Evolutionary conservation across 92 coral and sea anemone genomes (phyloP).

Genomic region (Scolanthus callimorphus): DNA sequence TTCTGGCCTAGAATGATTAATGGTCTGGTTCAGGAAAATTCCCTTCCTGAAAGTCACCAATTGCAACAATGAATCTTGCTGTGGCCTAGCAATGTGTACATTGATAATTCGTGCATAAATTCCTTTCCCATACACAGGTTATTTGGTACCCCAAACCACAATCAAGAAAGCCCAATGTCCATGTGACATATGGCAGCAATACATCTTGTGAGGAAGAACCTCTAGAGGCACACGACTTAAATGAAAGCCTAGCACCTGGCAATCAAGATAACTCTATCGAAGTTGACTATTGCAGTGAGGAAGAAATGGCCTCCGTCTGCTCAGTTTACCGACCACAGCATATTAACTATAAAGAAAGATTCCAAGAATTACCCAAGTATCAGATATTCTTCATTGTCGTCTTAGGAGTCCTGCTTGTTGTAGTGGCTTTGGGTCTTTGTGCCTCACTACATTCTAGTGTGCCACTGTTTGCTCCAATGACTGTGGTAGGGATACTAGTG

Average conservation of each 20-base stretch:
- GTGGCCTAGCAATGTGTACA: neutral
- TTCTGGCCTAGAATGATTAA: too few species aligned
- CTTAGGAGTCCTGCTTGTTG: conserved; percentile 2
- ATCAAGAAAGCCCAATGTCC: conserved; percentile 1
- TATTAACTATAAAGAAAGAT: conserved; percentile 9
- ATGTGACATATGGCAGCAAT: conserved; percentile 23
- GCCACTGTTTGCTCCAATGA: conserved; percentile 37
- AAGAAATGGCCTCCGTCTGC: conserved; percentile 37
- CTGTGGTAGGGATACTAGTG: conserved; percentile 3
- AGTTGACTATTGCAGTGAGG: conserved; percentile 24
- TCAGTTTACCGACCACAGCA: conserved; percentile 8
- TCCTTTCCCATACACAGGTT: conserved; percentile 6
- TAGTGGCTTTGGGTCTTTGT: conserved; percentile 24
- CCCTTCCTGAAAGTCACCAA: too few species aligned
- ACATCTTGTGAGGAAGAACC: conserved; percentile 19
- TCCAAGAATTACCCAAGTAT: conserved; percentile 23
- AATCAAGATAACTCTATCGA: conserved; percentile 15
- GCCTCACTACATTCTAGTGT: conserved; percentile 7
- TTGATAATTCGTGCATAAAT: neutral
- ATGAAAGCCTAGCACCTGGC: conserved; percentile 1
- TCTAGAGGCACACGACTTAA: conserved; percentile 34
- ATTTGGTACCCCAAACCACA: conserved; percentile 41
- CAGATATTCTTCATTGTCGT: conserved; percentile 9
- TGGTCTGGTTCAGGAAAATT: too few species aligned
- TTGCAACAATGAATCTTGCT: neutral